phyloP scores from a whole-genome alignment of 2,797 vertebrate genomes.

The Lacerta bilineata region DNA sequence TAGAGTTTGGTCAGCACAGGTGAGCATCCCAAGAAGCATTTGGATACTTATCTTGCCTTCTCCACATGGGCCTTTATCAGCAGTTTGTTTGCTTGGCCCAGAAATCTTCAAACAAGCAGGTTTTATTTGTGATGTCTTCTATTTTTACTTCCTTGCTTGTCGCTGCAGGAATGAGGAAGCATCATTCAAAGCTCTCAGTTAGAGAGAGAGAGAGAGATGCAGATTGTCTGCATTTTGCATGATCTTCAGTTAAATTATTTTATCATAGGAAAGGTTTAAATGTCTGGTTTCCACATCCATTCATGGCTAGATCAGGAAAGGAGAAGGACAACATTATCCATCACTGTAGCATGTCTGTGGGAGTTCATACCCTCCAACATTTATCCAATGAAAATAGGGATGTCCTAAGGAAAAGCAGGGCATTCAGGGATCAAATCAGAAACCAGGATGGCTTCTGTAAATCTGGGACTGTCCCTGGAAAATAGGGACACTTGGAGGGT shows the following conservation, averaged over 20 bases:
- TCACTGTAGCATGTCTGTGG: neutral
- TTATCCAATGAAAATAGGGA: too few species aligned
- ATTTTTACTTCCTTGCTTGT: slow-evolving; percentile 30
- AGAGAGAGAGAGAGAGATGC: neutral
- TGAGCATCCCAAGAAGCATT: neutral
- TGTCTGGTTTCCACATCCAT: neutral
- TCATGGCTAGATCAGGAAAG: slow-evolving; percentile 9
- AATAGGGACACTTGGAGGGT: too few species aligned
- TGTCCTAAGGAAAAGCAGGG: too few species aligned
- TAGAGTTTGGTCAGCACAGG: neutral
- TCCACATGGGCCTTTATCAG: neutral
- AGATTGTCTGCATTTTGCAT: slow-evolving; percentile 21
- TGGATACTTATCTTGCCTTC: neutral
- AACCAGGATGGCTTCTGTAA: too few species aligned
- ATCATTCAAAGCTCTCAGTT: neutral
- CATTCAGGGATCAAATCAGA: too few species aligned
- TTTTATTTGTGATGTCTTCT: slow-evolving; percentile 10
- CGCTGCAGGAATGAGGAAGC: neutral
- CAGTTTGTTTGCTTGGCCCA: neutral
- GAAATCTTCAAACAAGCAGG: neutral
- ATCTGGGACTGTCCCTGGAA: too few species aligned
- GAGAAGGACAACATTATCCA: neutral
- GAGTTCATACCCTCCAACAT: too few species aligned
- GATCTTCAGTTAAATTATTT: neutral
- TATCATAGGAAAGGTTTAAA: slow-evolving; percentile 17